A percentile compares a stretch with the other conserved stretches of the same genome.
phyloP scores from a whole-genome alignment of 2,113 vertebrate genomes.

The human region GRCh38 chr1:51411001-51411500 shows the following conservation, averaged over 20 bases:
- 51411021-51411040: not conserved
- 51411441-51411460: slow-evolving; percentile 75
- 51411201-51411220: not conserved
- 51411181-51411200: slow-evolving; percentile 42
- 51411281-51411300: slow-evolving; percentile 89
- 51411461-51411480: slow-evolving; percentile 79
- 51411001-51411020: not conserved
- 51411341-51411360: slow-evolving; percentile 97
- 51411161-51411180: not conserved
- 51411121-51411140: slow-evolving; percentile 4
- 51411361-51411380: slow-evolving; percentile 95
- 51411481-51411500: slow-evolving; percentile 73
- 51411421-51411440: not conserved
- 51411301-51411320: slow-evolving; percentile 81
- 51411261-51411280: slow-evolving; percentile 94
- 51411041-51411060: not conserved
- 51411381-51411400: slow-evolving; percentile 93
- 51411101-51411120: not conserved
- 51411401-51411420: slow-evolving; percentile 87
- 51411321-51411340: slow-evolving; percentile 97
- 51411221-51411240: not conserved
- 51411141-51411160: slow-evolving; percentile 19
- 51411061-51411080: not conserved
- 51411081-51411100: not conserved
- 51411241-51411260: slow-evolving; percentile 75